Conservation (phyloP, 2,888 invertebrate genomes). For the Polymixis lichenea region DNA sequence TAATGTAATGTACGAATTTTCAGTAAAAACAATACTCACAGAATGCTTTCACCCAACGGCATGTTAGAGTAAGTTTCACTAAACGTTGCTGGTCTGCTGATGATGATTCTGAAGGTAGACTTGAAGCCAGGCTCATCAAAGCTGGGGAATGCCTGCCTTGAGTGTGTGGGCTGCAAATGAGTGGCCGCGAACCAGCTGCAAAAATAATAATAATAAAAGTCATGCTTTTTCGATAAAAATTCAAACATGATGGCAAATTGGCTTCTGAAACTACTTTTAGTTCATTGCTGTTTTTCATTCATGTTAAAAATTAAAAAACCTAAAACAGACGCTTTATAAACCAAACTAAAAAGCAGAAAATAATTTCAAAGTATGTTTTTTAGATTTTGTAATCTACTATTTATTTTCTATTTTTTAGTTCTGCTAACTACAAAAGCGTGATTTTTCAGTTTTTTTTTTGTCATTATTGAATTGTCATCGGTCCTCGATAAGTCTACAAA, state of each 20-base stretch:
- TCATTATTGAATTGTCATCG: no score
- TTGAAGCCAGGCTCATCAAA: constrained; percentile 94
- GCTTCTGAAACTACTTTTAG: neutral
- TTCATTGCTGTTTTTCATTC: neutral
- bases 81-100: constrained; percentile 80
- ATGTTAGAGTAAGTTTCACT: constrained; percentile 84
- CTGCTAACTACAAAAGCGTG: no score
- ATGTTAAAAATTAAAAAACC: no score
- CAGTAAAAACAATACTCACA: constrained; percentile 73
- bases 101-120: constrained; percentile 90
- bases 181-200: constrained; percentile 94
- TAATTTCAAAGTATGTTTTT: no score
- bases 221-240: neutral
- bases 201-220: constrained; percentile 15
- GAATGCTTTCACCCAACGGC: constrained; percentile 67
- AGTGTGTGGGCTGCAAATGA: constrained; percentile 95
- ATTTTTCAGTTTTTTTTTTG: no score
- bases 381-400: no score
- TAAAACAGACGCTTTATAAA: no score
- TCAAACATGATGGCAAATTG: neutral
- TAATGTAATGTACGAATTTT: neutral
- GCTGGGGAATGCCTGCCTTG: constrained; percentile 95
- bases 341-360: no score
- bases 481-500: no score
- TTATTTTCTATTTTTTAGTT: no score